These are phyloP conservation scores for Nasua narica DNA, from an alignment of 2,797 vertebrate genomes.

Conservation along the genomic window DNA sequence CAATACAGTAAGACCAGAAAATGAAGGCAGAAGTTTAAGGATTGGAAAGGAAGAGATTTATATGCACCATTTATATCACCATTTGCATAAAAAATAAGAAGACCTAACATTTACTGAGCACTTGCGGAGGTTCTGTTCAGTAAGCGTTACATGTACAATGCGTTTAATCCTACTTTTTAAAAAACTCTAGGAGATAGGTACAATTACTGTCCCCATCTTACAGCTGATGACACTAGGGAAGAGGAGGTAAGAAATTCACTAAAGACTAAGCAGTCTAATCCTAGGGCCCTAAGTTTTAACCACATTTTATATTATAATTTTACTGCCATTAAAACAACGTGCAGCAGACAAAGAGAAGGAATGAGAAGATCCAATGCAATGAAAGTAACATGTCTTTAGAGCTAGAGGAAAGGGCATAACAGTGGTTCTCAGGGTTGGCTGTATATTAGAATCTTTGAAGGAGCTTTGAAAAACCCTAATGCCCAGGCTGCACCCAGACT, in stretches of 20 bases:
- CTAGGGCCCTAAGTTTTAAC: background rate
- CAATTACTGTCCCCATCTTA: background rate
- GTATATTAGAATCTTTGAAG: background rate
- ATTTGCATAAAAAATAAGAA: background rate
- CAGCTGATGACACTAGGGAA: background rate
- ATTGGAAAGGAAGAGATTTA: background rate
- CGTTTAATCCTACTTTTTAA: background rate
- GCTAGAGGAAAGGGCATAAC: background rate
- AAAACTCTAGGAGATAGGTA: background rate
- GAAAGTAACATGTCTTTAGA: background rate
- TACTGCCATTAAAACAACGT: background rate
- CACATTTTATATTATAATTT: background rate
- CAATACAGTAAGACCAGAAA: background rate
- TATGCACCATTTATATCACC: background rate
- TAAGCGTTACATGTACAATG: background rate
- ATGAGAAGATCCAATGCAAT: background rate
- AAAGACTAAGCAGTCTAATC: background rate
- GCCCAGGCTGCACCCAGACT: background rate
- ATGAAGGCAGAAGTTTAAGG: background rate
- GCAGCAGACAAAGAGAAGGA: background rate
- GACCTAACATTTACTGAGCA: background rate
- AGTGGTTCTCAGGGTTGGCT: background rate
- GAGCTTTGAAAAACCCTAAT: background rate
- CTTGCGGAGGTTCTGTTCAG: background rate
- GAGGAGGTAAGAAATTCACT: background rate